These are phyloP conservation scores for Sarcophaga peregrina DNA, from an alignment of 1,140 invertebrate species.

Conservation along the genomic window DNA sequence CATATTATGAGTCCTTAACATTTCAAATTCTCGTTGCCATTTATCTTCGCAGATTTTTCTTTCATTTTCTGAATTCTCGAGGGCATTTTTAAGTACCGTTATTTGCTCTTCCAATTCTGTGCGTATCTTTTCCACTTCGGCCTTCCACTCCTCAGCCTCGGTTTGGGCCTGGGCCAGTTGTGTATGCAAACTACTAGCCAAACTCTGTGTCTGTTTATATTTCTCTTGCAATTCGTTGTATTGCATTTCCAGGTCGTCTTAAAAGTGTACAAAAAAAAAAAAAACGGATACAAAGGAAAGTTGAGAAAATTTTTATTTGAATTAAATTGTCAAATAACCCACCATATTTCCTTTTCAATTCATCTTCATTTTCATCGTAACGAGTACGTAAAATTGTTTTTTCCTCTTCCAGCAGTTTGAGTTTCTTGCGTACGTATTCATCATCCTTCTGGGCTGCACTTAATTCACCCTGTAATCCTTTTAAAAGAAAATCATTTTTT, in stretches of 20 bases:
- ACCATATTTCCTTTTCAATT: slow-evolving; percentile 69
- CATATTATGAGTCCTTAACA: slow-evolving; percentile 68
- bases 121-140: slow-evolving; percentile 66
- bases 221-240: slow-evolving; percentile 68
- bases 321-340: background rate
- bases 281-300: slow-evolving; percentile 43
- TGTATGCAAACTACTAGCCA: slow-evolving; percentile 58
- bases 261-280: background rate
- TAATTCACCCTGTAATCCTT: slow-evolving; percentile 71
- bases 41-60: slow-evolving; percentile 71
- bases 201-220: slow-evolving; percentile 68
- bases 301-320: background rate
- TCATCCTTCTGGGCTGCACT: slow-evolving; percentile 70
- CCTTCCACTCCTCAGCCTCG: slow-evolving; percentile 57
- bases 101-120: slow-evolving; percentile 67
- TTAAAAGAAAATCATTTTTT: slow-evolving; percentile 13
- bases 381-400: slow-evolving; percentile 68
- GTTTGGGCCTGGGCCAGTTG: slow-evolving; percentile 57
- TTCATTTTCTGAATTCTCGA: slow-evolving; percentile 72
- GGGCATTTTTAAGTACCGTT: slow-evolving; percentile 69
- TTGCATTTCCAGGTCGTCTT: slow-evolving; percentile 67
- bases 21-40: slow-evolving; percentile 74
- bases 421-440: slow-evolving; percentile 68
- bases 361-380: slow-evolving; percentile 68
- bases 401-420: slow-evolving; percentile 70